Conservation (phyloP, 2,113 vertebrate species). For the Picathartes gymnocephalus region DNA sequence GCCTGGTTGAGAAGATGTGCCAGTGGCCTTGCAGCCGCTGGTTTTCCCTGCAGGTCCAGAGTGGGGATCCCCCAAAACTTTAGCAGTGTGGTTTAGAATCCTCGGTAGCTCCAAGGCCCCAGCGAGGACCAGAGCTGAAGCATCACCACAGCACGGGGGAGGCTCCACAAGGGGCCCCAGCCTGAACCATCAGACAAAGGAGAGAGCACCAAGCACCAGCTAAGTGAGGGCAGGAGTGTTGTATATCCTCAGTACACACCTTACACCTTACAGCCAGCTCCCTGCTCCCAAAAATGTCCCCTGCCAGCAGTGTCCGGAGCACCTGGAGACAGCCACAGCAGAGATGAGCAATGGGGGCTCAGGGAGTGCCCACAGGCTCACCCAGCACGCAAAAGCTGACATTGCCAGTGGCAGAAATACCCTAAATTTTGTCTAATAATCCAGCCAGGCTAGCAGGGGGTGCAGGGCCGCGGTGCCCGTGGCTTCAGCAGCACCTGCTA, state of each 20-base stretch:
- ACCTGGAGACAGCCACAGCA: neutral
- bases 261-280: rapidly evolving
- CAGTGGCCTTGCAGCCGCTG: neutral
- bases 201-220: neutral
- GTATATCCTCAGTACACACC: rapidly evolving
- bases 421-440: neutral
- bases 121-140: neutral
- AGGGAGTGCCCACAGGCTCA: neutral
- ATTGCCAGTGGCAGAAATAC: neutral
- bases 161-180: rapidly evolving
- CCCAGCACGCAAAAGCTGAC: neutral
- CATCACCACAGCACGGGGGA: neutral
- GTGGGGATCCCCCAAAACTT: neutral
- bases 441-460: neutral
- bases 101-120: neutral
- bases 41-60: neutral
- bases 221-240: rapidly evolving
- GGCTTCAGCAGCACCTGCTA: neutral
- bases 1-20: rapidly evolving
- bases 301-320: neutral
- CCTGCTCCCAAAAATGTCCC: rapidly evolving
- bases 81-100: neutral
- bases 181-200: rapidly evolving
- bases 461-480: rapidly evolving
- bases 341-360: neutral